These are phyloP conservation scores for Aphelenchoides fujianensis DNA, from an alignment of 1,140 invertebrate species.

Conservation along the genomic window DNA sequence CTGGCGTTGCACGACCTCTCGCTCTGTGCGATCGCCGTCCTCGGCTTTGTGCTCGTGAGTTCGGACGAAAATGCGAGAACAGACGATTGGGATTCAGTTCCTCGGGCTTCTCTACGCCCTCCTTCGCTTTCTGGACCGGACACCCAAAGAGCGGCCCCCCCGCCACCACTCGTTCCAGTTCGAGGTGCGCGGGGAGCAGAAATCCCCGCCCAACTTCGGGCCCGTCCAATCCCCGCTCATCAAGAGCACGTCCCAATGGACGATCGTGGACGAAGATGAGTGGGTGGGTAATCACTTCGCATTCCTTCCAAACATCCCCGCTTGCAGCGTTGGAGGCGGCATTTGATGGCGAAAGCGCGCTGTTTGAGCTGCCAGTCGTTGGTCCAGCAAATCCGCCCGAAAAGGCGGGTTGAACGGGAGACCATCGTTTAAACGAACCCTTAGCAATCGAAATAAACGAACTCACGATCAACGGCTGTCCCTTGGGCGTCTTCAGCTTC, in stretches of 20 bases:
- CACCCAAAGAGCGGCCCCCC: background rate
- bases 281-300: too few relatives aligned
- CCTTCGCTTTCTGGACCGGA: slow-evolving; percentile 5
- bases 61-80: background rate
- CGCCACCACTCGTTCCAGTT: background rate
- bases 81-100: slow-evolving; percentile 9
- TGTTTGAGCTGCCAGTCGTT: background rate
- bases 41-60: slow-evolving; percentile 17
- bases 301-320: background rate
- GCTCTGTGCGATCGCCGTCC: slow-evolving; percentile 3
- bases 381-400: background rate
- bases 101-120: background rate
- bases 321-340: background rate
- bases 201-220: background rate
- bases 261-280: background rate
- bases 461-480: slow-evolving; percentile 23
- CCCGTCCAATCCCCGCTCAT: background rate
- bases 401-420: background rate
- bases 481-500: slow-evolving; percentile 29
- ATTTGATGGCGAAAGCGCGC: background rate
- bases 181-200: background rate
- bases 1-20: slow-evolving; percentile 16
- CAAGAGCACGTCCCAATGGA: background rate
- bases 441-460: too few relatives aligned
- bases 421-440: background rate